Evolutionary conservation across 2,113 vertebrate species (phyloP), one percentile per base, ranked within the genome.

Genomic region (Neotoma lepida): DNA sequence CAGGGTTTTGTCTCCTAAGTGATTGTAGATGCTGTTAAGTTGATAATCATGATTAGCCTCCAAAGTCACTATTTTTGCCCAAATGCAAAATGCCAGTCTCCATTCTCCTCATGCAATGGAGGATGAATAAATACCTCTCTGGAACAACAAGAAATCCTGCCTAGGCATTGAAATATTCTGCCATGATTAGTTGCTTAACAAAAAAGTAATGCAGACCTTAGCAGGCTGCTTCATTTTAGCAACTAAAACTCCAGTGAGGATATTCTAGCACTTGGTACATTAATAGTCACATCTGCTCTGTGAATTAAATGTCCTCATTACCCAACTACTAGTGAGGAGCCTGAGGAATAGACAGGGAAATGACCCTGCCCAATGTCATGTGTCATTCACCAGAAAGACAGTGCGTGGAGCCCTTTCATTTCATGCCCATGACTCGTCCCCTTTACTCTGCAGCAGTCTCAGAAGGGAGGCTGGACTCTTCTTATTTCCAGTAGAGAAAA

Each of bases 401-500:
- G 17, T 13, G 56, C 71, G 28, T 70, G 17, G 12, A 92, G 46
- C 8, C 70, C 17, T 20, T 6, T 63, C 0, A 1, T 46, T 17
- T 22, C 39, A 28, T 15, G 80, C 6, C 78, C 49, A 56, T 78
- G 49, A 54, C 35, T 84, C 14, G 20, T 41, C 56, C n/a, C 1
- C 4, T 84, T 56, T 63, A 84, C 82, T 86, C 30, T 85, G 61
- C 39, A 66, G 30, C 7, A 28, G 4, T 64, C 76, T 82, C 85
- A 51, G 77, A 71, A 90, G 13, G 33, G 61, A 39, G 49, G 18
- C 28, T 78, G 12, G 73, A 3, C 44, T 86, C 8, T 30, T 93
- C 92, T 93, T 56, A 33, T 17, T 74, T 92, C 63, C 56, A 78
- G 89, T 90, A 73, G 30, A 77, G 39, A 85, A 91, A 87, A 81